Evolutionary conservation across 2,113 vertebrate genomes (phyloP), one percentile per base, ranked within the genome.

Genomic region (Tyto alba): DNA sequence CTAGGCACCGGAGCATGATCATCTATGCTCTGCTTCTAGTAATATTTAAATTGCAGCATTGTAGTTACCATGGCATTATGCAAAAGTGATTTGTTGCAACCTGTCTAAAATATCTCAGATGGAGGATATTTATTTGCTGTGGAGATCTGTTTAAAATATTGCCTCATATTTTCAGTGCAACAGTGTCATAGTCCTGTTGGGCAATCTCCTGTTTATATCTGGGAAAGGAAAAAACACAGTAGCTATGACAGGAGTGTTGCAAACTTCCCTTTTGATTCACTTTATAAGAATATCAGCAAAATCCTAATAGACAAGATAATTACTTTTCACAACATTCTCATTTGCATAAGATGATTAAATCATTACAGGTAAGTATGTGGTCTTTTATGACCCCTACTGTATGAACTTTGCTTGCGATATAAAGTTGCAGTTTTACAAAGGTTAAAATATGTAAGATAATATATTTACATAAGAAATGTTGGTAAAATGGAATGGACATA

Each of bases 131-230:
- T 91, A 87, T 75, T 94, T 94, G 91, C 74, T 72, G 60, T 81
- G 77, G 84, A 93, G 91, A 94, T 82, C 20, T n/a, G 52, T 85
- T 91, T 75, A 79, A 95, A 95, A 87, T 52, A 87, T 95, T 95
- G 89, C 93, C 40, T 91, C 84, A 87, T 50, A 29, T 85, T 89
- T 93, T 64, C 57, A 87, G 60, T 26, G 29, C 30, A 89, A 60
- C 40, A 43, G 29, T 50, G 79, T 74, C 90, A 79, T 8, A 78
- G 87, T 19, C 57, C 27, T 2, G 0, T 95, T 93, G 57, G 43
- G 96, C 69, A 97, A 96, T 36, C 50, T 50, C 50, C 36, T 9
- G 1, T 60, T 87, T 72, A 43, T 57, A 85, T 36, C 19, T 78
- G 62, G 36, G 91, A 93, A 78, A 87, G 77, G 22, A 72, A 64